phyloP scores from a whole-genome alignment of 2,797 vertebrate species.

The Euthynnus affinis region DNA sequence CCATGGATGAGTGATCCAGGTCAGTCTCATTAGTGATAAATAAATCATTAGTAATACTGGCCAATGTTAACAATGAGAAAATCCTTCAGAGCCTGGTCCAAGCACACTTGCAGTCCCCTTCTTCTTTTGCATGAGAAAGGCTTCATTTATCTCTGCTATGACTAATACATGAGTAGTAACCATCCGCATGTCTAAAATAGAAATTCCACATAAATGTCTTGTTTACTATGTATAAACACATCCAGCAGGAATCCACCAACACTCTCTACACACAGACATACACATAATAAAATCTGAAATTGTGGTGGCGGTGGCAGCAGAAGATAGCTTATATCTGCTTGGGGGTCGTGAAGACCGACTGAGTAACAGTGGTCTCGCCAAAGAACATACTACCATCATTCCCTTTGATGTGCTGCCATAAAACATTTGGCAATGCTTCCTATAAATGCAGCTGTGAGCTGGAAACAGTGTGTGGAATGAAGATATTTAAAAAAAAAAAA shows the following conservation, averaged over 20 bases:
- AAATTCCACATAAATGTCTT: slow-evolving; percentile 2
- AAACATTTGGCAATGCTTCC: slow-evolving; percentile 67
- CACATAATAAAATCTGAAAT: slow-evolving; percentile 16
- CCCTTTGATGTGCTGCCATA: slow-evolving; percentile 75
- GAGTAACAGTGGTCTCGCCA: slow-evolving; percentile 55
- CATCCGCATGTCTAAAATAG: slow-evolving; percentile 1
- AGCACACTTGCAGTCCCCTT: slow-evolving; percentile 3
- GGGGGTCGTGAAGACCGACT: slow-evolving; percentile 41
- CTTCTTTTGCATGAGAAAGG: slow-evolving; percentile 29
- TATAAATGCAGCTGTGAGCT: slow-evolving; percentile 57
- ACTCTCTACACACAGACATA: slow-evolving; percentile 8
- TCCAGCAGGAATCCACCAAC: slow-evolving; percentile 17
- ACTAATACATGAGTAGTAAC: neutral
- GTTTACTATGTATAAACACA: slow-evolving; percentile 15
- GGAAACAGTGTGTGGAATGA: slow-evolving; percentile 40
- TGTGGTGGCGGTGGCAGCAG: slow-evolving; percentile 28
- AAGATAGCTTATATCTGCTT: slow-evolving; percentile 49
- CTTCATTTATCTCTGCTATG: slow-evolving; percentile 19
- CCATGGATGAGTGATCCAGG: slow-evolving; percentile 26
- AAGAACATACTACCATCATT: slow-evolving; percentile 66
- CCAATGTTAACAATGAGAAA: slow-evolving; percentile 7
- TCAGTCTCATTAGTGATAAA: slow-evolving; percentile 31
- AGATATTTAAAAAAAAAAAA: neutral
- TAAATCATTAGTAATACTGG: slow-evolving; percentile 21
- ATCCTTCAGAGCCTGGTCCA: slow-evolving; percentile 18